Percentiles rank a stretch among this genome's conserved stretches.
Conservation (phyloP, 2,797 vertebrate genomes). For the Oreonectes daqikongensis region DNA sequence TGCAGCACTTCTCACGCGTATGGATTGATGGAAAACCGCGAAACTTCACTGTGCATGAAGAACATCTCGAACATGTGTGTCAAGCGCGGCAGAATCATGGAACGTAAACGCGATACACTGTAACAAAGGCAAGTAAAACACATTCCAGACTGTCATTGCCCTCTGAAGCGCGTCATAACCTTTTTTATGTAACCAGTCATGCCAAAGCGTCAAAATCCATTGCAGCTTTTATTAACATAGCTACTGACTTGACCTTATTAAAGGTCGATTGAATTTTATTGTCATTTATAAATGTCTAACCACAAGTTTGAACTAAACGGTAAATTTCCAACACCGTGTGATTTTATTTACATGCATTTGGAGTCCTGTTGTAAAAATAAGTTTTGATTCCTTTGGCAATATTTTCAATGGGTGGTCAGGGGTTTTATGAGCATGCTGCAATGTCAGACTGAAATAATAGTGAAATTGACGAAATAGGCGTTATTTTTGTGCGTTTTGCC, state of each 20-base stretch:
- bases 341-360: background rate
- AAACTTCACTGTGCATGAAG: slow-evolving; percentile 26
- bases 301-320: slow-evolving; percentile 1
- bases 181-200: background rate
- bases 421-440: background rate
- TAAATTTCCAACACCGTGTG: background rate
- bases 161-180: background rate
- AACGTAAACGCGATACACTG: background rate
- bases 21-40: slow-evolving; percentile 41
- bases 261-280: slow-evolving; percentile 25
- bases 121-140: slow-evolving; percentile 52
- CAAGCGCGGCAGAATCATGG: slow-evolving; percentile 21
- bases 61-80: slow-evolving; percentile 28
- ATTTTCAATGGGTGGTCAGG: background rate
- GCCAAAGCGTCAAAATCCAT: background rate
- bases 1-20: slow-evolving; percentile 17
- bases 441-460: background rate
- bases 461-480: background rate
- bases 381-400: slow-evolving; percentile 1
- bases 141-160: background rate
- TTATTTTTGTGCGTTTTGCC: background rate
- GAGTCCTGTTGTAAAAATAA: background rate
- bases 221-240: background rate
- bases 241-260: slow-evolving; percentile 34
- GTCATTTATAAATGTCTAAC: background rate